Percentiles rank a stretch among this genome's conserved stretches.
These are phyloP conservation scores for Glareola pratincola DNA, from an alignment of 2,113 vertebrate genomes.

Conservation along the genomic window DNA sequence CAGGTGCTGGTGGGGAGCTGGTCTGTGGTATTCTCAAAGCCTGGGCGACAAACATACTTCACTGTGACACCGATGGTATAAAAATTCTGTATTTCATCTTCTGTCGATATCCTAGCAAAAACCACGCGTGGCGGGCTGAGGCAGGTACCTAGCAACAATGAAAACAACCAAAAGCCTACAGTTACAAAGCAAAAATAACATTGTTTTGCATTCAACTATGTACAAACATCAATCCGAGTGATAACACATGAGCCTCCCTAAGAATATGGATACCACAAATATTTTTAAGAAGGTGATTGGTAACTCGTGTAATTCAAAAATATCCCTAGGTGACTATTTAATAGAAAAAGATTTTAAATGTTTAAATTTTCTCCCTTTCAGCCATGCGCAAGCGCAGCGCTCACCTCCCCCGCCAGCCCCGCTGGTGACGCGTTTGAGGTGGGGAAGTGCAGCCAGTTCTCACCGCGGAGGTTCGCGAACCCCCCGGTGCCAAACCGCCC, in stretches of 20 bases:
- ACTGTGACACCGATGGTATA: background rate
- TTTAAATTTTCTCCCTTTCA: no score
- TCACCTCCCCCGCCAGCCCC: background rate
- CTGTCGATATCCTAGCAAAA: background rate
- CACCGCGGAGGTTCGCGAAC: background rate
- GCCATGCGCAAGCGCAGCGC: rapidly evolving
- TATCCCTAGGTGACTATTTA: no score
- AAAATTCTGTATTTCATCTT: background rate
- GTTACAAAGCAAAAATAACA: background rate
- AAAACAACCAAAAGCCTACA: rapidly evolving
- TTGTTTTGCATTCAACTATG: rapidly evolving
- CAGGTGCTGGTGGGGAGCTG: background rate
- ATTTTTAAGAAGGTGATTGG: background rate
- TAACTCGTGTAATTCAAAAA: background rate
- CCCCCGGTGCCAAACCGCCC: background rate
- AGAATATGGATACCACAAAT: rapidly evolving
- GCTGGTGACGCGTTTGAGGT: rapidly evolving
- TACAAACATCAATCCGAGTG: rapidly evolving
- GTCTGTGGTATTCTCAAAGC: background rate
- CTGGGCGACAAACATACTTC: slow-evolving; percentile 41
- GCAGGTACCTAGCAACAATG: background rate
- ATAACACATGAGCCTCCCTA: rapidly evolving
- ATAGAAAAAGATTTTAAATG: background rate
- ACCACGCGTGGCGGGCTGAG: rapidly evolving
- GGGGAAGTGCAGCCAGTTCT: background rate